Percentiles rank a stretch among this genome's conserved stretches.
Evolutionary conservation across 2,113 vertebrate genomes (phyloP).

Genomic region (Sinocyclocheilus maitianheensis): DNA sequence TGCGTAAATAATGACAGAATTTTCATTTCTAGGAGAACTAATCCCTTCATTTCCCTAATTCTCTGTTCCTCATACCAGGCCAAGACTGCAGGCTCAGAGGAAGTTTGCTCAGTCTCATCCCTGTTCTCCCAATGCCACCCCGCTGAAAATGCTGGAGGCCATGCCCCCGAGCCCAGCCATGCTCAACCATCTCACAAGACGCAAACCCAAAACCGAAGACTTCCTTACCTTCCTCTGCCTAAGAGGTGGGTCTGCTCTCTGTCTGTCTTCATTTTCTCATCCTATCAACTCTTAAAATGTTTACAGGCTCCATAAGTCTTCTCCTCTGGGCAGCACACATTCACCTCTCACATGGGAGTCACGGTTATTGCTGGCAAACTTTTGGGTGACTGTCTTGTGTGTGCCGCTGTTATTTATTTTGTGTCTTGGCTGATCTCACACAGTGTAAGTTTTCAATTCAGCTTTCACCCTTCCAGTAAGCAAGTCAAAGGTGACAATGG

Average conservation of each 20-base stretch:
- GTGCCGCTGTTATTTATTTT: slow-evolving; percentile 24
- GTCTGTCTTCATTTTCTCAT: background rate
- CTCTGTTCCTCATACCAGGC: slow-evolving; percentile 72
- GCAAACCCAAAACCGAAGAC: slow-evolving; percentile 92
- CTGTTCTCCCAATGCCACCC: slow-evolving; percentile 88
- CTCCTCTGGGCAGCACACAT: background rate
- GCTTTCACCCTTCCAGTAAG: background rate
- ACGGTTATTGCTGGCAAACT: background rate
- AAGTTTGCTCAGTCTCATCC: slow-evolving; percentile 93
- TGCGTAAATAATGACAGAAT: background rate
- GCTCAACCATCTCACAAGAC: slow-evolving; percentile 87
- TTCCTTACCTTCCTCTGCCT: slow-evolving; percentile 93
- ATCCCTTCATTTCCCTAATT: slow-evolving; percentile 11
- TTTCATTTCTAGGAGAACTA: background rate
- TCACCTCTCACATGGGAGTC: background rate
- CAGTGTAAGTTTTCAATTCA: background rate
- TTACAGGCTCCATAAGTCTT: background rate
- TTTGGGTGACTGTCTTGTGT: background rate
- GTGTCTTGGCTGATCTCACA: slow-evolving; percentile 20
- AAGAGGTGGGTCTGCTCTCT: slow-evolving; percentile 76
- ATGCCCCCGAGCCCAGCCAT: slow-evolving; percentile 81
- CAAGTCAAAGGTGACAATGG: background rate
- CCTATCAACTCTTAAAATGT: background rate
- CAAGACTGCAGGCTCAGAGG: slow-evolving; percentile 92
- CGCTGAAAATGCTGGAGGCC: slow-evolving; percentile 85